A percentile compares a stretch with the other conserved stretches of the same genome.
phyloP scores from a whole-genome alignment of 2,113 vertebrate genomes.

The Gulo gulo region DNA sequence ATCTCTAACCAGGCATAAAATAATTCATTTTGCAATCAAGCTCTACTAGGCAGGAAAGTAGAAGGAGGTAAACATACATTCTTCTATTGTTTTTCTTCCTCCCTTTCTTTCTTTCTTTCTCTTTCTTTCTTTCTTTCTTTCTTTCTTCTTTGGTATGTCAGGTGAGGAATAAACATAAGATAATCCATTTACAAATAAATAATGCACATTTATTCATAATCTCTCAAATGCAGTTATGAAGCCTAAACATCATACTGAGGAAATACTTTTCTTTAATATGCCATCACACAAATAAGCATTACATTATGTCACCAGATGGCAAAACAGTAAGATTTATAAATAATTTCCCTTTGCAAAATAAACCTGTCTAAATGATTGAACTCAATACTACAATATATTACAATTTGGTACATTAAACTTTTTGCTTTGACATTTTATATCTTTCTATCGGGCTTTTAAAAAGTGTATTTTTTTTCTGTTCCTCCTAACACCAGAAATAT shows the following conservation, averaged over 20 bases:
- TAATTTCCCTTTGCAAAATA: background rate
- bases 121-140: too few relatives aligned
- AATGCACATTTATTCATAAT: background rate
- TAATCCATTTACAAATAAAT: constrained; percentile 14
- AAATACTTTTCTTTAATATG: background rate
- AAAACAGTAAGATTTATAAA: constrained; percentile 4
- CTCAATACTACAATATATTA: background rate
- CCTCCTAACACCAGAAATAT: background rate
- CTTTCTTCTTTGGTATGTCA: background rate
- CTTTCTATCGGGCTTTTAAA: background rate
- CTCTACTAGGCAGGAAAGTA: background rate
- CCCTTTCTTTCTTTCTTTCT: background rate
- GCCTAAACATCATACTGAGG: background rate
- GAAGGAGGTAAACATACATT: background rate
- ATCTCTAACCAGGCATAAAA: background rate
- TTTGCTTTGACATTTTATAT: background rate
- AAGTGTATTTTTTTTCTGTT: background rate
- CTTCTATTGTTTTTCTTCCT: background rate
- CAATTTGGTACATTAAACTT: background rate
- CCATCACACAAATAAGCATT: background rate
- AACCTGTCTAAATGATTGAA: constrained; percentile 3
- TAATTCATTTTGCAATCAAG: constrained; percentile 31
- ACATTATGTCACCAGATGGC: background rate
- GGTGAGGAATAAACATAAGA: background rate
- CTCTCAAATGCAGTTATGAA: background rate